phyloP scores from a whole-genome alignment of 2,797 vertebrate genomes.

The Cacajao melanocephalus region DNA sequence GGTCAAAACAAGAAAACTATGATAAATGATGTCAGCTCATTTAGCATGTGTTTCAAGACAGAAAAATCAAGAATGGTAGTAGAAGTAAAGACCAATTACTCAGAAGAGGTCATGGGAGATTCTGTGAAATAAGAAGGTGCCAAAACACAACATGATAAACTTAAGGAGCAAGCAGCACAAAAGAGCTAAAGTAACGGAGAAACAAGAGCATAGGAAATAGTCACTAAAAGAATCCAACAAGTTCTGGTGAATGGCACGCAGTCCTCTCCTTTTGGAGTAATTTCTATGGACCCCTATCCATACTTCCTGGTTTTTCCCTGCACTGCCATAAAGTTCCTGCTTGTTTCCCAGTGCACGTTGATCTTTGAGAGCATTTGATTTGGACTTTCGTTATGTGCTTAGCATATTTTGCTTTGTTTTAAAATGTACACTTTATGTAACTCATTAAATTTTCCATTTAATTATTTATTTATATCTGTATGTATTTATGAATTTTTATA shows the following conservation, averaged over 20 bases:
- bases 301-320: background rate
- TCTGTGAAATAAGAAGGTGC: background rate
- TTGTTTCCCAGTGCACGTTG: background rate
- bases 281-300: background rate
- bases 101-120: background rate
- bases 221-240: background rate
- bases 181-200: background rate
- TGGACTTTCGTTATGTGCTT: background rate
- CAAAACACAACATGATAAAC: background rate
- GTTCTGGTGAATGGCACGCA: background rate
- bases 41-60: background rate
- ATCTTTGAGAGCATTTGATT: background rate
- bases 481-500: background rate
- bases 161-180: background rate
- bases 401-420: background rate
- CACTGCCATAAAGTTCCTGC: background rate
- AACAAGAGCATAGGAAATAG: background rate
- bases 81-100: background rate
- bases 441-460: background rate
- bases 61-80: background rate
- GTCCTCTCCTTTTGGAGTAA: background rate
- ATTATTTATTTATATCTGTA: background rate
- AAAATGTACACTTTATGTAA: background rate
- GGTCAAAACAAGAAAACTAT: background rate
- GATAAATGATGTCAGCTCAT: background rate